Conservation (phyloP, 2,888 invertebrate genomes). For the Ennomos quercinarius region DNA sequence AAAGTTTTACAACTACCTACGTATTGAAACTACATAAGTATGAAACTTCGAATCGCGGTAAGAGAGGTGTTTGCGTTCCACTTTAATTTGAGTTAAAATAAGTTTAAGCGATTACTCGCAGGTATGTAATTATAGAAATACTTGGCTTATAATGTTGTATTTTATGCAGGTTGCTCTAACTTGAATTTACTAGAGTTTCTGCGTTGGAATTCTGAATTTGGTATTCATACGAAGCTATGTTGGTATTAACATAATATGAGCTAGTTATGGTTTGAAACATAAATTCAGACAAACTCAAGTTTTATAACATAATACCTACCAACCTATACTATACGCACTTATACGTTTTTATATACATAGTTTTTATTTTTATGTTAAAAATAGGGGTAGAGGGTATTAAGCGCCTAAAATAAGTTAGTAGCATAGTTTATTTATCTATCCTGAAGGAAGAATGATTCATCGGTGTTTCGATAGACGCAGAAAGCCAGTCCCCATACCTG, state of each 20-base stretch:
- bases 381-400: no score
- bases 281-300: neutral
- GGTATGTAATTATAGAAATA: constrained; percentile 48
- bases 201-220: constrained; percentile 13
- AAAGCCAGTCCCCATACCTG: no score
- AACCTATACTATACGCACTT: no score
- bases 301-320: no score
- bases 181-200: constrained; percentile 20
- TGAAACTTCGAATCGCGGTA: constrained; percentile 74
- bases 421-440: no score
- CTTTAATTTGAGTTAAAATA: constrained; percentile 76
- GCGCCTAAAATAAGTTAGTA: no score
- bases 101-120: constrained; percentile 62
- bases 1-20: constrained; percentile 76
- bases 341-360: no score
- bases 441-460: no score
- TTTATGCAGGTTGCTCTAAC: constrained; percentile 18
- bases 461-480: no score
- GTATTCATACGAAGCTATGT: constrained; percentile 5
- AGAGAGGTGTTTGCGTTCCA: constrained; percentile 71
- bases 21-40: constrained; percentile 79
- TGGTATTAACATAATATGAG: constrained; percentile 1
- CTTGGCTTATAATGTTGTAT: constrained; percentile 32
- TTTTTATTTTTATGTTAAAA: no score
- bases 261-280: neutral